These are phyloP conservation scores for Phocoena phocoena DNA, from an alignment of 2,113 vertebrate genomes.

Conservation along the genomic window DNA sequence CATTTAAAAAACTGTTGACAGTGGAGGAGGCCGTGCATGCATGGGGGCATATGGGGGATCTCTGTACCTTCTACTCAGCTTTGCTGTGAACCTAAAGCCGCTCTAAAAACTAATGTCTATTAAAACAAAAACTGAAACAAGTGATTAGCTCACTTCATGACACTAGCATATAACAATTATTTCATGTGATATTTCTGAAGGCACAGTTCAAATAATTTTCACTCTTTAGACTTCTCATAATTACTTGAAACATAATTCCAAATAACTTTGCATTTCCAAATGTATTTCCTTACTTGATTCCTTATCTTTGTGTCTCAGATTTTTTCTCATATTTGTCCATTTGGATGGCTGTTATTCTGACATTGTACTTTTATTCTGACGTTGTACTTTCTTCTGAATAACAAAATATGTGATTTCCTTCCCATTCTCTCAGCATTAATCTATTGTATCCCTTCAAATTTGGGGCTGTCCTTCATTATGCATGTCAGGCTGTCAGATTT, in stretches of 20 bases:
- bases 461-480: constrained; percentile 19
- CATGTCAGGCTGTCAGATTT: neutral
- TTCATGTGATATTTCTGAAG: neutral
- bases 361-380: neutral
- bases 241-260: neutral
- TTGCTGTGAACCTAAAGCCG: neutral
- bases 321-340: constrained; percentile 21
- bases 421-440: neutral
- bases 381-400: neutral
- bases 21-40: neutral
- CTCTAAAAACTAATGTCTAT: neutral
- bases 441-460: neutral
- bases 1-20: neutral
- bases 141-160: neutral
- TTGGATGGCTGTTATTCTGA: neutral
- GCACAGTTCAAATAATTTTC: neutral
- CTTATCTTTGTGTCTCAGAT: neutral
- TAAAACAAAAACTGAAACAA: neutral
- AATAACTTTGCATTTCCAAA: neutral
- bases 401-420: neutral
- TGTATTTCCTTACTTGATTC: neutral
- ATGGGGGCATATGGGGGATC: neutral
- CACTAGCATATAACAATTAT: neutral
- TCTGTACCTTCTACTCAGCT: neutral
- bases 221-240: neutral